phyloP scores from a whole-genome alignment of 1,140 invertebrate genomes.

The Vanessa tameamea region DNA sequence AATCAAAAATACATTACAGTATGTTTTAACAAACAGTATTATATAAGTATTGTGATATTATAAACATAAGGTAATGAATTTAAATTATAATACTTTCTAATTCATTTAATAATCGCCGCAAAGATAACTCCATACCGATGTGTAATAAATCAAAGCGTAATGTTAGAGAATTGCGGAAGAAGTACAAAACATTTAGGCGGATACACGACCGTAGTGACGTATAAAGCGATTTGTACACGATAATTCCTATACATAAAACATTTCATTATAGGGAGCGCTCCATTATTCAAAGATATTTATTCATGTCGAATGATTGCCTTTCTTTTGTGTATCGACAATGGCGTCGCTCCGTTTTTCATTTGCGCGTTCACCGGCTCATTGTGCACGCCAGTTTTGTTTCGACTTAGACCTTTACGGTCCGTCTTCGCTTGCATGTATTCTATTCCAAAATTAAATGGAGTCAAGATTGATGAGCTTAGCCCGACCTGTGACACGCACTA shows the following conservation, averaged over 20 bases:
- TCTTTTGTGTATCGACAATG: constrained; percentile 78
- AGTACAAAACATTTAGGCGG: constrained; percentile 47
- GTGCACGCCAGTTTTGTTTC: constrained; percentile 69
- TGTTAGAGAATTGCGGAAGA: constrained; percentile 53
- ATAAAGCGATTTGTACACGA: constrained; percentile 67
- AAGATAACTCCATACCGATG: constrained; percentile 20
- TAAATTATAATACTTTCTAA: not conserved
- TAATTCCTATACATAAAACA: constrained; percentile 75
- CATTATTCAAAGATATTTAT: constrained; percentile 80
- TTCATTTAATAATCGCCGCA: constrained; percentile 5
- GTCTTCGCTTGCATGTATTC: constrained; percentile 46
- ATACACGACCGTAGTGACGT: constrained; percentile 43
- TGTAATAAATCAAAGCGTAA: constrained; percentile 45
- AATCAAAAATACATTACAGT: no score
- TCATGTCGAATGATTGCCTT: constrained; percentile 80
- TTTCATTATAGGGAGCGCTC: constrained; percentile 73
- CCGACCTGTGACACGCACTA: constrained; percentile 78
- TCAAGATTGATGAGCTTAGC: constrained; percentile 77
- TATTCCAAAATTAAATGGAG: constrained; percentile 74
- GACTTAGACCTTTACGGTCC: constrained; percentile 51
- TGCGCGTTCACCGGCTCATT: constrained; percentile 62
- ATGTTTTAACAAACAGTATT: no score
- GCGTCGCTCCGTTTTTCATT: constrained; percentile 70
- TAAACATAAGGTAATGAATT: no score
- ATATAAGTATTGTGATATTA: no score